These are phyloP conservation scores for Zoanthus gigantus DNA, from an alignment of 92 coral and sea anemone species.

Conservation along the genomic window DNA sequence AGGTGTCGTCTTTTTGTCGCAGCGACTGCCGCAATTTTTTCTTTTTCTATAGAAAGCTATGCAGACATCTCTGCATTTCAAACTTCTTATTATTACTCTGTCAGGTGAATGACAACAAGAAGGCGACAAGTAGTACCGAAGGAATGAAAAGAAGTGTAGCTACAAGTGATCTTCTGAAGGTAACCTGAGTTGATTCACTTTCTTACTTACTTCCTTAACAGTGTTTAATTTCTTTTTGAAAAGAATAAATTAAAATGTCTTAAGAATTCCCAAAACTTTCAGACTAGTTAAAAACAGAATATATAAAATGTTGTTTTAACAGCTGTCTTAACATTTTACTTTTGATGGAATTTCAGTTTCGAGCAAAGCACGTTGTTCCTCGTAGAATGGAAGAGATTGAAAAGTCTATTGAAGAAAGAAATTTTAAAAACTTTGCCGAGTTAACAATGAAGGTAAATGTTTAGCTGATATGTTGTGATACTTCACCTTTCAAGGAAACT, in stretches of 20 bases:
- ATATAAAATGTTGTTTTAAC: background rate
- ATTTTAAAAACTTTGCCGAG: slow-evolving; percentile 86
- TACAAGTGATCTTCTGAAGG: slow-evolving; percentile 72
- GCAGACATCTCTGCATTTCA: background rate
- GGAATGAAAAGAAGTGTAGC: slow-evolving; percentile 92
- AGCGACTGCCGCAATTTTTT: background rate
- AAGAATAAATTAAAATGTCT: background rate
- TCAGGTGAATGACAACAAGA: slow-evolving; percentile 87
- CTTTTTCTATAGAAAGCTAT: background rate
- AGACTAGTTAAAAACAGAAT: background rate
- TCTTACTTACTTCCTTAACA: background rate
- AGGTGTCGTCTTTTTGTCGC: background rate
- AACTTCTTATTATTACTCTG: background rate
- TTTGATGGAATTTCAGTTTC: slow-evolving; percentile 64
- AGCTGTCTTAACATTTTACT: background rate
- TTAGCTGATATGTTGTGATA: background rate
- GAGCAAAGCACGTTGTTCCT: slow-evolving; percentile 85
- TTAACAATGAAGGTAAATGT: slow-evolving; percentile 82
- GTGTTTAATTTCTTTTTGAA: background rate
- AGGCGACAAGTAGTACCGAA: slow-evolving; percentile 85
- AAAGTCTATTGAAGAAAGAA: slow-evolving; percentile 79
- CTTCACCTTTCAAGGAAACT: background rate
- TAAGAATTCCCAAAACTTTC: background rate
- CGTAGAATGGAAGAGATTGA: slow-evolving; percentile 77
- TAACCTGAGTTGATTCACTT: background rate